A percentile compares a stretch with the other conserved stretches of the same genome.
Conservation (phyloP, 1,140 invertebrate genomes). For the Brachionus manjavacas region DNA sequence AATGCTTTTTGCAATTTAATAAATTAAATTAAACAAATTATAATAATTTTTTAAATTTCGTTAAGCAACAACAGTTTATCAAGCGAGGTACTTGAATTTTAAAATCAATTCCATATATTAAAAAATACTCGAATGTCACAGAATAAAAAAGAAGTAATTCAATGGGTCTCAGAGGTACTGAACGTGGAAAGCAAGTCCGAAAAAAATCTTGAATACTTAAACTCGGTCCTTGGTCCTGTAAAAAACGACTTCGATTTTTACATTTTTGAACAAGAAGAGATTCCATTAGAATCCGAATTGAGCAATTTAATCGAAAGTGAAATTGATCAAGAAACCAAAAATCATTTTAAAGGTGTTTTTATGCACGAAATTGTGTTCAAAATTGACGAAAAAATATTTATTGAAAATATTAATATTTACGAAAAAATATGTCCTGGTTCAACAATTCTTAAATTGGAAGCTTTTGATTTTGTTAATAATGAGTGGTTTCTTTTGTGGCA, state of each 20-base stretch:
- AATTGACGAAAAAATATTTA: conserved; percentile 18
- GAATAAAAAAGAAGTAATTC: not conserved
- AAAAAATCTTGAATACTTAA: not conserved
- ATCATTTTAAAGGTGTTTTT: not conserved
- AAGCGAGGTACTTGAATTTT: not conserved
- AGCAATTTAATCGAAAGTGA: not conserved
- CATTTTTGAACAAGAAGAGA: not conserved
- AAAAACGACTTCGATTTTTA: not conserved
- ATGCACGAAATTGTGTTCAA: conserved; percentile 32
- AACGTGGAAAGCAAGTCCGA: not conserved
- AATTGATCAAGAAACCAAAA: not conserved
- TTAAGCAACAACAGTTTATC: not conserved
- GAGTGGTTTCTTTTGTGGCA: conserved; percentile 29
- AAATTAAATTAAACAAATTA: not conserved
- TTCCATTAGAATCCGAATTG: not conserved
- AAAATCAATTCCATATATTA: not conserved
- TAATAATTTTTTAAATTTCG: not conserved
- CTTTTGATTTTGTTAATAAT: not conserved
- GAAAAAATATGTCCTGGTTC: conserved; percentile 27
- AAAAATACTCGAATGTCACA: not conserved
- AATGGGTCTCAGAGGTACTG: not conserved
- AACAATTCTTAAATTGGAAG: conserved; percentile 6
- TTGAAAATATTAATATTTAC: conserved; percentile 25
- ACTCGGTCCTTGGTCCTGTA: not conserved
- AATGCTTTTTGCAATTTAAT: not conserved